These are phyloP conservation scores for Colletes latitarsis DNA, from an alignment of 1,140 invertebrate species.

Conservation along the genomic window DNA sequence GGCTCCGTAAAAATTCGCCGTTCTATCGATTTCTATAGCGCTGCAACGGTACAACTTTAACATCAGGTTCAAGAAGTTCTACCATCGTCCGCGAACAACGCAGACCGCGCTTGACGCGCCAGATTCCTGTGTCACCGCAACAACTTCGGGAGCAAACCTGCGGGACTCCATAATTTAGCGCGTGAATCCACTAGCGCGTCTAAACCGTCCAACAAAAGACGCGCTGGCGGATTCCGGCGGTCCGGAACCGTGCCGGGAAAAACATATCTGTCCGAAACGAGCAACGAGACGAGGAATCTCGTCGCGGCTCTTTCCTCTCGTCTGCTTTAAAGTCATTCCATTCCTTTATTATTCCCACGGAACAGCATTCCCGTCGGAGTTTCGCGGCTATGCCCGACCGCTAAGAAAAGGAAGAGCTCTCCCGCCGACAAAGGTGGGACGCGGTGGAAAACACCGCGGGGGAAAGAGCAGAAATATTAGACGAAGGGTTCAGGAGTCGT, in stretches of 20 bases:
- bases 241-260: not conserved
- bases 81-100: not conserved
- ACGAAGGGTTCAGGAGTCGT: constrained; percentile 3
- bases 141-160: not conserved
- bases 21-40: no score
- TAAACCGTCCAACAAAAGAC: not conserved
- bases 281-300: constrained; percentile 42
- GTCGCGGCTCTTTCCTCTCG: not conserved
- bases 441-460: not conserved
- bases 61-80: no score
- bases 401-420: not conserved
- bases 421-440: not conserved
- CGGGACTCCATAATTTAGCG: constrained; percentile 15
- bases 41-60: no score
- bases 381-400: not conserved
- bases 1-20: no score
- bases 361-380: constrained; percentile 15
- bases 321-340: constrained; percentile 27
- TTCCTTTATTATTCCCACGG: constrained; percentile 36
- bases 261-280: not conserved
- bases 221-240: not conserved
- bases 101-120: not conserved
- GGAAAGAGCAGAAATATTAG: constrained; percentile 7
- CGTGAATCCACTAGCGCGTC: not conserved
- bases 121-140: not conserved